Conservation (phyloP, 64 coral and sea anemone species). For the Hydrozoanthus tunicans region DNA sequence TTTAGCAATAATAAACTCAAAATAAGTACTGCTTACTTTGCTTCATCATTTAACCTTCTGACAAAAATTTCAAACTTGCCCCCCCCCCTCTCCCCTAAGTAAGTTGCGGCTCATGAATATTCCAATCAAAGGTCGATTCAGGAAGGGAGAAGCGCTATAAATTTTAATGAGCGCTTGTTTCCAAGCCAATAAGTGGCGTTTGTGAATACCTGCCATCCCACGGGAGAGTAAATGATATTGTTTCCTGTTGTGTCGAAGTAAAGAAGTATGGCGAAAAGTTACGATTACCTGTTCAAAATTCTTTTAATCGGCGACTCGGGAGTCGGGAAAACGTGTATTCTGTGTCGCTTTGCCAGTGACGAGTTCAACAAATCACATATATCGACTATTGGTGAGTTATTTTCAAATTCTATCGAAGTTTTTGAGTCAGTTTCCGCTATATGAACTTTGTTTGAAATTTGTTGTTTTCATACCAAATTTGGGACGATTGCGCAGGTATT, state of each 20-base stretch:
- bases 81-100: background rate
- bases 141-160: background rate
- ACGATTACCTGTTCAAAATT: conserved; percentile 97
- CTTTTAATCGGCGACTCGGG: conserved; percentile 94
- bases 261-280: conserved; percentile 94
- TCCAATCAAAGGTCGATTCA: background rate
- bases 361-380: conserved; percentile 99
- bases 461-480: conserved; percentile 9
- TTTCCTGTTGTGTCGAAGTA: conserved; percentile 24
- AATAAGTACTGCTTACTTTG: no score
- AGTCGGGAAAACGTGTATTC: conserved; percentile 97
- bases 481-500: conserved; percentile 63
- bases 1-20: no score
- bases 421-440: conserved; percentile 6
- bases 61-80: no score
- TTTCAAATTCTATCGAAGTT: background rate
- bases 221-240: conserved; percentile 27
- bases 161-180: conserved; percentile 30
- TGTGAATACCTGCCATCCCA: conserved; percentile 23
- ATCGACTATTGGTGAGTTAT: conserved; percentile 93
- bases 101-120: background rate
- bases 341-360: conserved; percentile 97
- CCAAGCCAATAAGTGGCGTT: conserved; percentile 44
- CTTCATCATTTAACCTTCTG: no score
- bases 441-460: background rate